Conservation (phyloP, 2,113 vertebrate species). For the Tympanuchus pallidicinctus region DNA sequence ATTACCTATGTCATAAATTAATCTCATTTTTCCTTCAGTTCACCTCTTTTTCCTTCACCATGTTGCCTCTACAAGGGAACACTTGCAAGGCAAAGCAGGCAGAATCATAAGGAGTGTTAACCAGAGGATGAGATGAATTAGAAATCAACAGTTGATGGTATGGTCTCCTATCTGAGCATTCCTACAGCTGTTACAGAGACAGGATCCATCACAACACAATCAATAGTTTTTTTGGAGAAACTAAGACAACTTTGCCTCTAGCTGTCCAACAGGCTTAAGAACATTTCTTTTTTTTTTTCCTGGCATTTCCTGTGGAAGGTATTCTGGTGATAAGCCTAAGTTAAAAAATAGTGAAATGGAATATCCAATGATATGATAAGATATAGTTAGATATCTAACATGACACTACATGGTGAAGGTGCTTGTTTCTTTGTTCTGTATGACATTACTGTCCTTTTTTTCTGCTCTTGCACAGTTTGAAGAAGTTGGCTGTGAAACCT, state of each 20-base stretch:
- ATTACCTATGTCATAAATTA: background rate
- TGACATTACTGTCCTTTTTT: background rate
- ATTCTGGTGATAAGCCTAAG: background rate
- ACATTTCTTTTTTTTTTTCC: background rate
- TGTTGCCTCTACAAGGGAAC: background rate
- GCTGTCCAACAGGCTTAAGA: background rate
- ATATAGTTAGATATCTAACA: background rate
- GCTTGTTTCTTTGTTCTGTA: background rate
- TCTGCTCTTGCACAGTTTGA: background rate
- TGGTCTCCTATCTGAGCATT: background rate
- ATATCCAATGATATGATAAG: background rate
- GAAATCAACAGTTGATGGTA: background rate
- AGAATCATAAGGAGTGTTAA: background rate
- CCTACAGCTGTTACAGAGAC: background rate
- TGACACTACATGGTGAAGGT: background rate
- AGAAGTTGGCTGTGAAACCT: background rate
- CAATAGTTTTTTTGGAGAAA: background rate
- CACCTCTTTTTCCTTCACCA: rapidly evolving
- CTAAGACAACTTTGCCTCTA: background rate
- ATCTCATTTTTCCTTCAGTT: background rate
- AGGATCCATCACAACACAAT: background rate
- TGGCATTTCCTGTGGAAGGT: background rate
- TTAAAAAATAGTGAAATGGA: background rate
- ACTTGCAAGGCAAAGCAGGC: background rate
- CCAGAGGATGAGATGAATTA: background rate